Base-by-base conservation (phyloP, 1,140 invertebrate genomes). In the Atta colombica region DNA sequence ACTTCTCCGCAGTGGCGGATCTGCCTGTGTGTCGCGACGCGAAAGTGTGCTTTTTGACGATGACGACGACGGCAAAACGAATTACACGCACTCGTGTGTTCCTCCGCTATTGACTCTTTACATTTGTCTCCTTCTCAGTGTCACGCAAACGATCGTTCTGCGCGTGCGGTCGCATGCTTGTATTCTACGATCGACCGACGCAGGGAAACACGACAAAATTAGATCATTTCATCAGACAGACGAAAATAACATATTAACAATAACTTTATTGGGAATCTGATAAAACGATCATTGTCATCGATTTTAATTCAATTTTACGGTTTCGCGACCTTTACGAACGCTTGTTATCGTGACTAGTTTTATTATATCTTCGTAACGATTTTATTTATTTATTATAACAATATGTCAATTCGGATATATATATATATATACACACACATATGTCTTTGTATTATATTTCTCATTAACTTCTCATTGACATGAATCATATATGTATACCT, bases 291-390 rank as follows among this genome's bases (percentile, higher is more conserved):
- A 69, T 68, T 84, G 80, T 84, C 80, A 84, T 84, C 80, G 80
- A 74, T 84, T 84, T 84, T 84, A 84, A 84, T 75, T 84, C 80
- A 84, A 75, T 84, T 84, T 84, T 84, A 75, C 55, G 68, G 80
- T 75, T 61, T 63, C 69, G 55, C 55, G 28, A 75, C 55, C 63
- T 55, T 74, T 61, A 21, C 55, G 45, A 75, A 61, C 28, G 55
- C 25, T 55, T 61, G 39, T 75, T 31, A 84, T 28, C 49, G 65
- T 31, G 49, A 80, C 35, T 39, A 25, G 45, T 74, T 84, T 84
- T 74, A 74, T 39, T 53, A 60, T 72, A 51, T 58, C 28, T 21
- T 51, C 25, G 39, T 61, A 49, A 84, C 80, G 49, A 84, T 74
- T 21, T 21, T 21, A n/a, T 74, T 39, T 18, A 35, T 45, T 45